These are phyloP conservation scores for Pyrgilauda ruficollis DNA, from an alignment of 2,113 vertebrate genomes.

Conservation along the genomic window DNA sequence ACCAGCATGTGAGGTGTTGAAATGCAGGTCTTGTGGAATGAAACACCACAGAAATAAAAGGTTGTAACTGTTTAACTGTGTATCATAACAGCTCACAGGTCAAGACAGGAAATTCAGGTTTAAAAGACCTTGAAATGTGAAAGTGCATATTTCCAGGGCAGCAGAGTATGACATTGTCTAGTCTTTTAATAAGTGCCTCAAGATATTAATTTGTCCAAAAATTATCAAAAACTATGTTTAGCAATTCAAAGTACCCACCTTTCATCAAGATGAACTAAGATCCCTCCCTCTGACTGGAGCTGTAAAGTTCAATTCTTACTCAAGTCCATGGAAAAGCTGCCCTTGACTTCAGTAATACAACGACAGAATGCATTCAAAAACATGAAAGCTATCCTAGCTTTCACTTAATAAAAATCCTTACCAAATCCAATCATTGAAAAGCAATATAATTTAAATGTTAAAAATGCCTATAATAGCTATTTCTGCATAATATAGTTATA, in stretches of 20 bases:
- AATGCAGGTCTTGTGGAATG: background rate
- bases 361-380: background rate
- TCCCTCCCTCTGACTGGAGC: background rate
- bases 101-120: background rate
- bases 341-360: background rate
- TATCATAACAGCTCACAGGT: background rate
- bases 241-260: background rate
- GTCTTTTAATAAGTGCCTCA: background rate
- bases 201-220: background rate
- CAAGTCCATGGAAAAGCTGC: background rate
- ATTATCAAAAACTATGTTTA: background rate
- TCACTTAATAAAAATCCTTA: background rate
- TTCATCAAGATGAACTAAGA: background rate
- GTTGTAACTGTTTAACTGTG: background rate
- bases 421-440: background rate
- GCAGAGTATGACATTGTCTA: background rate
- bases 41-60: background rate
- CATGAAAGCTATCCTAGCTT: background rate
- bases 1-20: background rate
- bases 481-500: background rate
- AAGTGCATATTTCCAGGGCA: background rate
- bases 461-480: background rate
- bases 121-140: background rate
- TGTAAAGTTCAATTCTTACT: background rate
- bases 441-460: background rate